Evolutionary conservation across 2,797 vertebrate genomes (phyloP), one percentile per base, ranked within the genome.

Genomic region (Taenioides sp.): DNA sequence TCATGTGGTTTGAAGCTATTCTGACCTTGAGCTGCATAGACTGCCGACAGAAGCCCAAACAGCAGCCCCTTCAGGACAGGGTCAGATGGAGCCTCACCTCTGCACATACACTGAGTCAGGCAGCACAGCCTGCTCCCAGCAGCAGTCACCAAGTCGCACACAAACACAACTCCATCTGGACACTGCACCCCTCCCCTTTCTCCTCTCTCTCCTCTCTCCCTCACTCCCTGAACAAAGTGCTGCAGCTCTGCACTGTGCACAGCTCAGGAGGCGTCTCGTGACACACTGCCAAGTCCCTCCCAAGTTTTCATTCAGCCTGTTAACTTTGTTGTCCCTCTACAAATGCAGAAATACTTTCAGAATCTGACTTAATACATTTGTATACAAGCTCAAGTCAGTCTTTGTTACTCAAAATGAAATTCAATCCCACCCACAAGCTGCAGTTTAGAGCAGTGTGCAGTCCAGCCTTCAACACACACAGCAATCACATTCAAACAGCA

Each of bases 221-320:
- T 67, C 75, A 7, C 80, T 69, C 78, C 28, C 65, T 59, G 77
- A 82, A 80, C 76, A 82, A 79, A 87, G 88, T 92, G 93, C 89
- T 89, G 92, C 93, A 93, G 92, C 87, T 89, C 88, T 92, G 91
- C 91, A 87, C 89, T 62, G 83, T 71, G 83, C 81, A 84, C 74
- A 78, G 85, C 84, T 85, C 83, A 81, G 65, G 70, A 86, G 81
- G 84, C 80, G 22, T 22, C 74, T 86, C 60, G 80, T 92, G 90
- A 88, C 84, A 86, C 72, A 20, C 67, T 34, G 91, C 91, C 93
- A 93, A 78, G 85, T 90, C 90, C 89, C 88, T 89, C 87, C 87
- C 87, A 81, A 90, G 86, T 81, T 76, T 65, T 27, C 55, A 23
- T 72, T 37, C 78, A 78, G 43, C 59, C 77, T 74, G 54, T 90